Base-by-base conservation (phyloP, 2,888 invertebrate genomes). In the Tetranychus truncatus region DNA sequence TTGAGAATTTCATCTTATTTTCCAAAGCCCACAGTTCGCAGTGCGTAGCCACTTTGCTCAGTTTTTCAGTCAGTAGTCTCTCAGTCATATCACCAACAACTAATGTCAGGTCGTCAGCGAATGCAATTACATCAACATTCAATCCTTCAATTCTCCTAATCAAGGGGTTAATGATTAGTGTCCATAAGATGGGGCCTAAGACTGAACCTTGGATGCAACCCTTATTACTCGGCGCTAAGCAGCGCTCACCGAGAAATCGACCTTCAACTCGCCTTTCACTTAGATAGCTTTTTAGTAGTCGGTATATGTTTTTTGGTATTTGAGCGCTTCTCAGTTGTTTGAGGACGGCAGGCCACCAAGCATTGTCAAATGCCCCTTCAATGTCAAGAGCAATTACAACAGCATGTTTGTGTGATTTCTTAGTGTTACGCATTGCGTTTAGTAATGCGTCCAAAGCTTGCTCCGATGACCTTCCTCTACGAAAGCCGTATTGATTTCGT, bases 361-460 rank as follows among this genome's bases (percentile, higher is more conserved):
- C 76, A 67, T 75, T 73, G 67, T 76, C 73, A 45, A 76, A 76
- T 0, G 76, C 76, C 1, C 45, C 73, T 66, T 71, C 21, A 1
- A 76, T 75, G 45, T 76, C 76, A 0, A 76, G 9, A 1, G 75
- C 75, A 7, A 76, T 46, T 8, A 67, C 15, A 1, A 72, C 5
- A 5, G 11, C 34, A 7, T 44, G 18, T 34, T 44, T 34, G 44
- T n/a, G 4, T 1, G 1, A 1, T 3, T 71, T 8, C 1, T 20
- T 34, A 1, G 1, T 5, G 8, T 1, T 1, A 8, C 21, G 9
- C 24, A 71, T 8, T 1, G 1, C 7, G n/a, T 71, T 4, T 6
- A 44, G 11, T 6, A 71, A 11, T 1, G 8, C 1, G 1, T 2
- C 1, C 34, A 71, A 24, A 2, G 72, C 72, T 9, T 15, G 1